Evolutionary conservation across 2,113 vertebrate genomes (phyloP).

Genomic region (Herpetotheres cachinnans): DNA sequence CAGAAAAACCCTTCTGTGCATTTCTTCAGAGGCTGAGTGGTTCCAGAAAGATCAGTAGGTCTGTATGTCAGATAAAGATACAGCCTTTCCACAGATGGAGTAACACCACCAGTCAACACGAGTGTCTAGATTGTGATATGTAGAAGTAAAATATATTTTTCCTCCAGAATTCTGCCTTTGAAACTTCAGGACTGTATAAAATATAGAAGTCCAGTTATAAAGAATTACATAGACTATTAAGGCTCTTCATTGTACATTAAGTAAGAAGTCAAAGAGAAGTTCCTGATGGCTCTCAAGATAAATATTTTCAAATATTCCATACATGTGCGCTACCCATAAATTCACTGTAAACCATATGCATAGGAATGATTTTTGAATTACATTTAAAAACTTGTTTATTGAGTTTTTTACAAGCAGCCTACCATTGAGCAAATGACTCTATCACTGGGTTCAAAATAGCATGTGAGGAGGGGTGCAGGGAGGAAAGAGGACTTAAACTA

Average conservation of each 20-base stretch:
- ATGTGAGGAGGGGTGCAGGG: background rate
- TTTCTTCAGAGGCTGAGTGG: background rate
- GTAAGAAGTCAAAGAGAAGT: background rate
- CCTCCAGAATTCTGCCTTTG: background rate
- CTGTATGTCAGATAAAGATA: background rate
- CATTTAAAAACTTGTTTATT: background rate
- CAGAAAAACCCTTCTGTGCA: background rate
- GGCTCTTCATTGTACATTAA: background rate
- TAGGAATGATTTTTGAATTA: background rate
- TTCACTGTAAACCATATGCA: background rate
- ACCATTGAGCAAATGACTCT: background rate
- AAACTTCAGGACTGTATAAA: background rate
- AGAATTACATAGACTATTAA: background rate
- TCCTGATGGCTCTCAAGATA: background rate
- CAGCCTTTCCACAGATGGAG: background rate
- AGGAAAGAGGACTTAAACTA: background rate
- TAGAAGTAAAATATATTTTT: background rate
- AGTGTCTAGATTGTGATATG: background rate
- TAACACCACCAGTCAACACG: background rate
- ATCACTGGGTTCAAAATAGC: background rate
- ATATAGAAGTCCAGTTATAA: background rate
- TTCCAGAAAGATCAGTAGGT: background rate
- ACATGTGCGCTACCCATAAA: background rate
- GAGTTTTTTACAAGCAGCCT: background rate
- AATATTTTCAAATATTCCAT: background rate